A percentile compares a stretch with the other conserved stretches of the same genome.
Conservation (phyloP, 1,140 invertebrate genomes). For the Pseudomyrmex flavicornis region DNA sequence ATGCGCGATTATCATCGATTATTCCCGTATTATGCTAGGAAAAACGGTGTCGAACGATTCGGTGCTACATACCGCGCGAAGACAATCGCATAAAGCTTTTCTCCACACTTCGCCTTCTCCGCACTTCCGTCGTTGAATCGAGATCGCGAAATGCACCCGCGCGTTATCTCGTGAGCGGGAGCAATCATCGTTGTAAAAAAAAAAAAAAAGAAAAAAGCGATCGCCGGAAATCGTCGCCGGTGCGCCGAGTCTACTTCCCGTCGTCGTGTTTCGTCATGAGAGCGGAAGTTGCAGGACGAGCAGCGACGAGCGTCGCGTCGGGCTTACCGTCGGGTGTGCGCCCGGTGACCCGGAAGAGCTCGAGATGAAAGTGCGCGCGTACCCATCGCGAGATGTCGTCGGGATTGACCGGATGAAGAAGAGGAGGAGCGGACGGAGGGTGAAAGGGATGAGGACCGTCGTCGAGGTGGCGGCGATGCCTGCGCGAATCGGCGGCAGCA, state of each 20-base stretch:
- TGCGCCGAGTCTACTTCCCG: neutral
- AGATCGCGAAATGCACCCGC: neutral
- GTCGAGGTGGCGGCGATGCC: slow-evolving; percentile 52
- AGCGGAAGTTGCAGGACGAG: slow-evolving; percentile 12
- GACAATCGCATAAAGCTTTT: neutral
- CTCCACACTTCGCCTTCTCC: too few relatives aligned
- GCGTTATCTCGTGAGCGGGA: neutral
- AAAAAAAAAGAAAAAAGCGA: too few relatives aligned
- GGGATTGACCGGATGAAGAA: slow-evolving; percentile 27
- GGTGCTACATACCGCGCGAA: neutral
- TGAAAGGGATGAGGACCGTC: slow-evolving; percentile 22
- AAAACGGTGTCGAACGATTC: neutral
- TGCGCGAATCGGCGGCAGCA: slow-evolving; percentile 56
- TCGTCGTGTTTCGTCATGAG: slow-evolving; percentile 31
- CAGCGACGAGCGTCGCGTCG: slow-evolving; percentile 34
- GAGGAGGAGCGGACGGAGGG: slow-evolving; percentile 1
- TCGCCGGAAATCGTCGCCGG: too few relatives aligned
- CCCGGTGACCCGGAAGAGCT: slow-evolving; percentile 17
- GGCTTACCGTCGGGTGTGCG: slow-evolving; percentile 36
- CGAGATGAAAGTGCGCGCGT: slow-evolving; percentile 48
- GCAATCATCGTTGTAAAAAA: neutral
- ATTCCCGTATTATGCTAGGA: slow-evolving; percentile 4
- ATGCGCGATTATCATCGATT: slow-evolving; percentile 7
- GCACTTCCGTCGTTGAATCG: neutral
- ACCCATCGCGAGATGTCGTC: slow-evolving; percentile 39